Percentiles rank a stretch among this genome's conserved stretches.
These are phyloP conservation scores for Sesamia nonagrioides DNA, from an alignment of 1,140 invertebrate genomes.

Conservation along the genomic window DNA sequence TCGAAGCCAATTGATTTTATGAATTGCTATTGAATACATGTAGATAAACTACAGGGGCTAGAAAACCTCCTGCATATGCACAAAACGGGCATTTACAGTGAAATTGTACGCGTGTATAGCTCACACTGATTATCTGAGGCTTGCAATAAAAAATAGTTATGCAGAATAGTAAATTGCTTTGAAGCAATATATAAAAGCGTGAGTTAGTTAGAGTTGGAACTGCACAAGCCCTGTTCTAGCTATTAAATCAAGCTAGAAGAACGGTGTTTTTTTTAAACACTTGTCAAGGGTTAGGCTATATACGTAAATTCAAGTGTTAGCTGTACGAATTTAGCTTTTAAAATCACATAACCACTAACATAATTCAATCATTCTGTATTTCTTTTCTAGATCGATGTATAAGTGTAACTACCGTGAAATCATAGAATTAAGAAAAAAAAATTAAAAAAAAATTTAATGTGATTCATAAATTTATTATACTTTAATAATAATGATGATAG, in stretches of 20 bases:
- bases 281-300: constrained; percentile 28
- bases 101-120: constrained; percentile 7
- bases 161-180: neutral
- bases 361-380: constrained; percentile 37
- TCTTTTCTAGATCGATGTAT: constrained; percentile 62
- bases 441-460: constrained; percentile 65
- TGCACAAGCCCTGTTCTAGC: constrained; percentile 31
- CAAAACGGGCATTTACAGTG: constrained; percentile 41
- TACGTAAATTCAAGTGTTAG: constrained; percentile 40
- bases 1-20: neutral
- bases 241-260: neutral
- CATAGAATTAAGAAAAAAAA: constrained; percentile 67
- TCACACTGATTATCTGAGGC: neutral
- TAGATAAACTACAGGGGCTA: neutral
- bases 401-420: constrained; percentile 59
- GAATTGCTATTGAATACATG: constrained; percentile 40
- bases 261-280: constrained; percentile 1
- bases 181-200: neutral
- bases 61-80: too few relatives aligned
- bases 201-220: neutral
- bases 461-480: constrained; percentile 75
- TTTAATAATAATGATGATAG: constrained; percentile 21
- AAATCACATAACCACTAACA: constrained; percentile 22
- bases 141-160: neutral
- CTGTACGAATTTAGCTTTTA: constrained; percentile 61